Conservation (phyloP, 35 echinoderm and acorn worm species). For the Heliocidaris tuberculata region DNA sequence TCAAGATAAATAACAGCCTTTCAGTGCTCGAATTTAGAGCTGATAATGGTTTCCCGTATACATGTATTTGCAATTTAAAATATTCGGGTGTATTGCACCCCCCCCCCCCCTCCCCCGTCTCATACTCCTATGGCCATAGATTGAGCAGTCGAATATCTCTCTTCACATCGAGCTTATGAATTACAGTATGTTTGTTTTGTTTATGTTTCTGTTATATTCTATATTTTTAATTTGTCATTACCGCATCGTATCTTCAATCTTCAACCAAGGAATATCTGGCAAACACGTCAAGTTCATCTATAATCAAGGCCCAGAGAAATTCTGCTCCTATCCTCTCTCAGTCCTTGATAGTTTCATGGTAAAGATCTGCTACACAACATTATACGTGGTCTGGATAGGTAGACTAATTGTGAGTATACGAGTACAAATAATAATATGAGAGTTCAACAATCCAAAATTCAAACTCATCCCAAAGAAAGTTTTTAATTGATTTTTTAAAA, state of each 20-base stretch:
- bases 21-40: no score
- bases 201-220: not conserved
- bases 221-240: not conserved
- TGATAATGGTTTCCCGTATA: no score
- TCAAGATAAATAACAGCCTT: no score
- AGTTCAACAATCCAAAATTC: no score
- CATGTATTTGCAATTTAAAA: no score
- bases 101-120: no score
- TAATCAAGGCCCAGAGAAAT: not conserved
- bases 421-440: no score
- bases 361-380: slow-evolving; percentile 20
- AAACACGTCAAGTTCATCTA: slow-evolving; percentile 23
- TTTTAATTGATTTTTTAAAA: no score
- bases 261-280: not conserved
- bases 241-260: not conserved
- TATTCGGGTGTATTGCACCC: no score
- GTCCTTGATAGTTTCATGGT: slow-evolving; percentile 15
- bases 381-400: not conserved
- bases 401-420: slow-evolving; percentile 8
- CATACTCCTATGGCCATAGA: no score
- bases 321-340: not conserved
- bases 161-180: not conserved
- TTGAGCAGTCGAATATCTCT: no score
- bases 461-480: no score
- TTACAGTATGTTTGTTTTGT: not conserved